Percentiles rank a stretch among this genome's conserved stretches.
These are phyloP conservation scores for Salarias fasciatus DNA, from an alignment of 2,797 vertebrate species.

Conservation along the genomic window DNA sequence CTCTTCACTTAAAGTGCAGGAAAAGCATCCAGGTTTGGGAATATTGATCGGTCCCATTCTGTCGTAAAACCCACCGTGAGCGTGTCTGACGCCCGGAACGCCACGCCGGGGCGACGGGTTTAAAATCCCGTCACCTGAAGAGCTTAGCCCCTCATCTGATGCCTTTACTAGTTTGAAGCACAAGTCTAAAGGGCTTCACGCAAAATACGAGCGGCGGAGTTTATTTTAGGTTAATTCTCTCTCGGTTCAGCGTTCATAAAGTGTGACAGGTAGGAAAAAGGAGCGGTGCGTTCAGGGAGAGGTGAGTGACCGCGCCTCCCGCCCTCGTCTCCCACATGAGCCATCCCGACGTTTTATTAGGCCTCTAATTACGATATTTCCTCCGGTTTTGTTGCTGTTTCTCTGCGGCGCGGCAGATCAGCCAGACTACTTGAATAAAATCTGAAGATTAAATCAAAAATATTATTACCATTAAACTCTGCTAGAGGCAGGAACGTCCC, in stretches of 20 bases:
- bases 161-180: conserved; percentile 38
- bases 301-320: conserved; percentile 32
- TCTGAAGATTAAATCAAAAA: conserved; percentile 37
- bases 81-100: conserved; percentile 27
- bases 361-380: conserved; percentile 27
- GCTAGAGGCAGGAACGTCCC: conserved; percentile 44
- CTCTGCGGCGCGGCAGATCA: not conserved
- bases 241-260: conserved; percentile 24
- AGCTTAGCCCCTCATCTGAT: conserved; percentile 54
- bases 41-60: conserved; percentile 2
- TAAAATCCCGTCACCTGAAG: conserved; percentile 44
- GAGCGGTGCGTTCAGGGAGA: conserved; percentile 14
- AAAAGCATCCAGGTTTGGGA: too few species aligned
- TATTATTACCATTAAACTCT: conserved; percentile 32
- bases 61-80: conserved; percentile 44
- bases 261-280: conserved; percentile 38
- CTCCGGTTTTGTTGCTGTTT: conserved; percentile 15
- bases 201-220: conserved; percentile 52
- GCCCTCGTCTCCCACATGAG: conserved; percentile 34
- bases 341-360: conserved; percentile 35
- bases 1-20: too few species aligned
- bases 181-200: conserved; percentile 42
- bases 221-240: conserved; percentile 45
- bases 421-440: conserved; percentile 32
- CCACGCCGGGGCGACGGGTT: conserved; percentile 31